phyloP scores from a whole-genome alignment of 2,797 vertebrate species.

The Florisuga fusca region DNA sequence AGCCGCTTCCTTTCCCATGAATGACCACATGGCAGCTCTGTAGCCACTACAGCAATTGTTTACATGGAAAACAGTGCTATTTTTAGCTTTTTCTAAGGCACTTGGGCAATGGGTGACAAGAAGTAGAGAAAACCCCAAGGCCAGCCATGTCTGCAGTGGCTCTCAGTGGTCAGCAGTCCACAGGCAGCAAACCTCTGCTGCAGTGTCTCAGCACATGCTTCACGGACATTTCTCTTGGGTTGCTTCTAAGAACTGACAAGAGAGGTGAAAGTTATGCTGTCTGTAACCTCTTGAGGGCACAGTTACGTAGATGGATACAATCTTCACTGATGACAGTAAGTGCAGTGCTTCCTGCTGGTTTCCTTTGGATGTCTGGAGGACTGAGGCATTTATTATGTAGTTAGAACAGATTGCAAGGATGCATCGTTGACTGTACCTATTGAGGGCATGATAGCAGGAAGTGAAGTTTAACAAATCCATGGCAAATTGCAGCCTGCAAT shows the following conservation, averaged over 20 bases:
- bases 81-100: neutral
- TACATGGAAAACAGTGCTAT: neutral
- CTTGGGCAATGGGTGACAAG: neutral
- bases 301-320: constrained; percentile 24
- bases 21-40: neutral
- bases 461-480: constrained; percentile 32
- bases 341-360: constrained; percentile 7
- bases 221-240: neutral
- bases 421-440: neutral
- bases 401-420: neutral
- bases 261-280: constrained; percentile 29
- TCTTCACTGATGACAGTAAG: neutral
- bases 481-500: neutral
- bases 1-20: neutral
- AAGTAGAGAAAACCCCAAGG: neutral
- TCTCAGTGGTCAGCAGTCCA: neutral
- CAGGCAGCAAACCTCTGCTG: neutral
- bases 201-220: neutral
- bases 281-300: constrained; percentile 56
- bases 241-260: neutral
- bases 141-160: neutral
- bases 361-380: neutral
- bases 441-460: constrained; percentile 10
- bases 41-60: neutral
- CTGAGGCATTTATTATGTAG: neutral